Base-by-base conservation (phyloP, 1,140 invertebrate genomes). In the Brachionus manjavacas region DNA sequence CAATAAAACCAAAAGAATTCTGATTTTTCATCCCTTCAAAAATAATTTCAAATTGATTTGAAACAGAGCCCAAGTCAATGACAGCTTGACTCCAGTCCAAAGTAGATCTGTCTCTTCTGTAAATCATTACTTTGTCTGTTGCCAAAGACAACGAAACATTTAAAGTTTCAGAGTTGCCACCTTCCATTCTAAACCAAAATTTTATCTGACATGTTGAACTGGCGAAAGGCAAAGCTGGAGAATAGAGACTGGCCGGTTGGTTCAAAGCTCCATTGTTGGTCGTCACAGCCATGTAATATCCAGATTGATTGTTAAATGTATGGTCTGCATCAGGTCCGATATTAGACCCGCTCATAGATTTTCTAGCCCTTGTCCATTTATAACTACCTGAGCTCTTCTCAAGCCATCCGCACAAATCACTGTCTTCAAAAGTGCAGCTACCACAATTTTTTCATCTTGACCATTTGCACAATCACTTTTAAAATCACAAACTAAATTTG, bases 151-250 rank as follows among this genome's bases (percentile, higher is more conserved):
- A 87, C 9, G 90, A 92, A 0, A 90, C 90, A 84, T 87, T 87
- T 14, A 81, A 46, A 12, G 23, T 20, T 39, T 43, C 52, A 3
- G 25, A 28, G 28, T 20, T 12, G 35, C 31, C 1, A 39, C 93
- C 94, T 86, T 91, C 94, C 93, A 95, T 94, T 86, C 94, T 93
- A 86, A 91, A 93, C 91, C 92, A 94, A 88, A 95, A 93, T 16
- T 84, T 84, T 12, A 91, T 90, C 78, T 94, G 93, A 86, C 93
- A 94, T 16, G 91, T 91, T 35, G 81, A 68, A 25, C 60, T 70
- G 3, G 60, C 46, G 25, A 74, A 84, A 52, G 64, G 64, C 25
- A 68, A 16, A 11, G 23, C 16, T 12, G 64, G 64, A 14, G 81
- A 70, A 16, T 39, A 70, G 9, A 94, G 90, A 16, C 93, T 91